Percentiles rank a stretch among this genome's conserved stretches.
phyloP scores from a whole-genome alignment of 2,113 vertebrate species.

The Spea bombifrons region DNA sequence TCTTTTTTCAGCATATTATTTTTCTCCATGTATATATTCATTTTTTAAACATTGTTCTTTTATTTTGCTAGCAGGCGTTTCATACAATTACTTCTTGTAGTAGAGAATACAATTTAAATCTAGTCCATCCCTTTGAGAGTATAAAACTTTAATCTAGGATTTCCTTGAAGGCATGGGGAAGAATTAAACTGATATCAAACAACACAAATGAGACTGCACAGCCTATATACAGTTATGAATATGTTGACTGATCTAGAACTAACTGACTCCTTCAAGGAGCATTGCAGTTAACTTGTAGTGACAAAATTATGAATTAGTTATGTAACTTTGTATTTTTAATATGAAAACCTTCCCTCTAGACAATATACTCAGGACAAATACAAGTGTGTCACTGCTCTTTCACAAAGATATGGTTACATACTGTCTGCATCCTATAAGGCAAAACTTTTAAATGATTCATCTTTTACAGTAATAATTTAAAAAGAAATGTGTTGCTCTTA shows the following conservation, averaged over 20 bases:
- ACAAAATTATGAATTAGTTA: conserved; percentile 3
- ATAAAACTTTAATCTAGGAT: no score
- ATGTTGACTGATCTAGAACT: no score
- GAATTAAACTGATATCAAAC: not conserved
- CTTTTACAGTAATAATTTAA: not conserved
- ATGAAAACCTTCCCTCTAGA: not conserved
- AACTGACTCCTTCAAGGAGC: not conserved
- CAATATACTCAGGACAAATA: not conserved
- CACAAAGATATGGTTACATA: not conserved
- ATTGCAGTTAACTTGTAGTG: not conserved
- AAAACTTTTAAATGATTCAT: not conserved
- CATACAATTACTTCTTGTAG: no score
- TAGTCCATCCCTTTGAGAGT: no score
- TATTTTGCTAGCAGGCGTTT: no score
- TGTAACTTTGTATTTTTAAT: conserved; percentile 4
- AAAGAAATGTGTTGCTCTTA: not conserved
- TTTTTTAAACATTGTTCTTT: no score
- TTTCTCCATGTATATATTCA: no score
- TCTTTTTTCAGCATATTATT: no score
- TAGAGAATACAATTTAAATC: no score
- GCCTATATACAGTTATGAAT: not conserved
- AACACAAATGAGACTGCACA: not conserved
- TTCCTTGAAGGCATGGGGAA: no score
- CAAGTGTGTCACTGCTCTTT: not conserved
- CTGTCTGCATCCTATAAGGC: not conserved